Evolutionary conservation across 2,797 vertebrate species (phyloP).

Genomic region (Trichosurus vulpecula): DNA sequence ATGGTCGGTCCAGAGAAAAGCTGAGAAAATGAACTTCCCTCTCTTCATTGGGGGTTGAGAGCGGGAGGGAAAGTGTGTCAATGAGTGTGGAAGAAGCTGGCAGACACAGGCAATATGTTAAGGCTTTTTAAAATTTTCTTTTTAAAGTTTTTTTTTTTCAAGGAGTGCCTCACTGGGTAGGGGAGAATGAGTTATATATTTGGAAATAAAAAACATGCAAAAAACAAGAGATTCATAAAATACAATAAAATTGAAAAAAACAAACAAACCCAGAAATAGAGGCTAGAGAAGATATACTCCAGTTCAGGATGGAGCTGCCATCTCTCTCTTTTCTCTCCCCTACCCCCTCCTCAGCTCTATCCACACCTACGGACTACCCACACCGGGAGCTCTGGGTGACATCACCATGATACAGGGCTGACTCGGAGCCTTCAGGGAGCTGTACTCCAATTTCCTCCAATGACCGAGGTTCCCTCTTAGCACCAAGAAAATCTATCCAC

Average conservation of each 20-base stretch:
- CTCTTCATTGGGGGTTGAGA: not conserved
- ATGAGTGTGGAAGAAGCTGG: not conserved
- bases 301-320: not conserved
- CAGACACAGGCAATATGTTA: not conserved
- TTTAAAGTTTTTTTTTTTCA: not conserved
- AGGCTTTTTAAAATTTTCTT: not conserved
- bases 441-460: not conserved
- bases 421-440: not conserved
- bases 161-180: not conserved
- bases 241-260: not conserved
- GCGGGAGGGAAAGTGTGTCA: not conserved
- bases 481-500: not conserved
- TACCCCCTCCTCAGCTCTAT: not conserved
- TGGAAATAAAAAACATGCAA: not conserved
- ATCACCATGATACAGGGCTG: not conserved
- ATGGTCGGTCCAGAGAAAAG: no score
- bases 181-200: not conserved
- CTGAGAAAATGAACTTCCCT: no score
- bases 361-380: not conserved
- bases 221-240: not conserved
- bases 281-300: not conserved
- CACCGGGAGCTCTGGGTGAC: rapidly evolving
- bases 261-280: not conserved
- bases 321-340: not conserved
- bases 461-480: not conserved